A percentile compares a stretch with the other conserved stretches of the same genome.
Evolutionary conservation across 2,797 vertebrate species (phyloP).

Genomic region (Eurystomus glaucurus): DNA sequence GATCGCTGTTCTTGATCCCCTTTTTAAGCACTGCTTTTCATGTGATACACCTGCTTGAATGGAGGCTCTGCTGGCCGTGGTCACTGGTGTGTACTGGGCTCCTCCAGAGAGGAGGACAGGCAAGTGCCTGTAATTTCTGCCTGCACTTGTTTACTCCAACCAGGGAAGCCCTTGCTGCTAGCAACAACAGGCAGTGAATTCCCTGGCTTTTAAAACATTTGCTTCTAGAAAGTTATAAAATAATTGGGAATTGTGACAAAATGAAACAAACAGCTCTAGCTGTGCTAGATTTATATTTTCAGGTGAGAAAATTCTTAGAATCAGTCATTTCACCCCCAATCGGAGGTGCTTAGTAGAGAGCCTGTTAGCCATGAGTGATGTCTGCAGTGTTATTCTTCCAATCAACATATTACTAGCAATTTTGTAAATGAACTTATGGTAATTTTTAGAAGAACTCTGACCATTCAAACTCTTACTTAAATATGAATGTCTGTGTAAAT

Average conservation of each 20-base stretch:
- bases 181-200: neutral
- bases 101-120: neutral
- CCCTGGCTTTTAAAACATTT: neutral
- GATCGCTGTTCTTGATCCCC: fast-evolving
- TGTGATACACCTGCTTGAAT: no score
- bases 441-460: neutral
- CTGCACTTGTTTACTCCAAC: neutral
- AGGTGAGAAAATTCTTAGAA: neutral
- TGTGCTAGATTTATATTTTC: neutral
- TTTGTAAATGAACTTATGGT: neutral
- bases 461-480: neutral
- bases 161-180: neutral
- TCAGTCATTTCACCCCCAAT: fast-evolving
- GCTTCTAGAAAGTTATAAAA: neutral
- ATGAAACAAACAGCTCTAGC: neutral
- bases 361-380: neutral
- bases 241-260: neutral
- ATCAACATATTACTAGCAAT: neutral
- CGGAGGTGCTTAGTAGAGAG: neutral
- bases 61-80: neutral
- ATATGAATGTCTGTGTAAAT: neutral
- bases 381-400: neutral
- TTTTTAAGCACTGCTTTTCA: neutral
- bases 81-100: neutral
- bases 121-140: neutral